Evolutionary conservation across 2,797 vertebrate genomes (phyloP).

Genomic region (Manis pentadactyla): DNA sequence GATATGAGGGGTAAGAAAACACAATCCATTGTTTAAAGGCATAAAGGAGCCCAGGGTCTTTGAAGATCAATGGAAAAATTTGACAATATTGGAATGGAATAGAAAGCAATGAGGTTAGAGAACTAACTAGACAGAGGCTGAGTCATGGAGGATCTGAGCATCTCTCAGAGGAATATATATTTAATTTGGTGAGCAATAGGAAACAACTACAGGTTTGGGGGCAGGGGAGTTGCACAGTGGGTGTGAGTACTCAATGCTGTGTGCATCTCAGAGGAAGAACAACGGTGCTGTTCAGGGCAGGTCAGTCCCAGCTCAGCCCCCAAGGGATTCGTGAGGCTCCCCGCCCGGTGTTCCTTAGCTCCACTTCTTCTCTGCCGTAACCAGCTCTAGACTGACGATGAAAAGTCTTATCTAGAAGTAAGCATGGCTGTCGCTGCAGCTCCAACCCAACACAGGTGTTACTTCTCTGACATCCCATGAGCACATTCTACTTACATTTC

Average conservation of each 20-base stretch:
- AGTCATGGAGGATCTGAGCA: background rate
- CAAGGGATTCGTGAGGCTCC: background rate
- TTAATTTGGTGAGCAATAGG: background rate
- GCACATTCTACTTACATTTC: background rate
- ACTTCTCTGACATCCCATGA: background rate
- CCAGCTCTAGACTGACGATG: background rate
- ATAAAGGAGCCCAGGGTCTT: background rate
- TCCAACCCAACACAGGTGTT: background rate
- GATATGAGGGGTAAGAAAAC: background rate
- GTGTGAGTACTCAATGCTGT: background rate
- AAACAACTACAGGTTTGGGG: background rate
- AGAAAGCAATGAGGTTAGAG: background rate
- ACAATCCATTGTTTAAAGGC: background rate
- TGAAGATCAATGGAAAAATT: background rate
- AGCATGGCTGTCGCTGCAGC: background rate
- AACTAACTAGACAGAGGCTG: background rate
- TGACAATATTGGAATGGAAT: background rate
- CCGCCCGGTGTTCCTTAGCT: background rate
- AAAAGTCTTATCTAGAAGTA: background rate
- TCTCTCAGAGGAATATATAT: background rate
- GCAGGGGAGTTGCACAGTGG: background rate
- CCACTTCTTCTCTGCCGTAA: background rate
- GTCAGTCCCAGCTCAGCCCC: background rate
- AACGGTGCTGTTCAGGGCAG: background rate
- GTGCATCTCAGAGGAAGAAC: slow-evolving; percentile 12